Evolutionary conservation across 2,797 vertebrate genomes (phyloP), one percentile per base, ranked within the genome.

Genomic region (Acropternis orthonyx): DNA sequence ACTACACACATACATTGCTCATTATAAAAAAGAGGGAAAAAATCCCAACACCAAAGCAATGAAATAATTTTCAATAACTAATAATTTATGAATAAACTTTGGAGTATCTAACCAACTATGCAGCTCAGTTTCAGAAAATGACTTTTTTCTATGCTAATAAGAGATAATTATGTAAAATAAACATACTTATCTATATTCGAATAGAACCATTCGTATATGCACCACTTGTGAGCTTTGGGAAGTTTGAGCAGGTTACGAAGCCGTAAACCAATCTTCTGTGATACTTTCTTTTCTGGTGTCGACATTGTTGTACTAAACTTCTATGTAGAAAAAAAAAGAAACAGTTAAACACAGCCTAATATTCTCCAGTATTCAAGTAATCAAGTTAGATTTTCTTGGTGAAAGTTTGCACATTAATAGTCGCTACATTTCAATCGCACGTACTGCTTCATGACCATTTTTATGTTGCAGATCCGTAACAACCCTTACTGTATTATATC

Each of bases 191-290:
- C 99, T 91, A 99, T 99, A 95, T 99, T 99, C 76, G 99, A 99
- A 97, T 99, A 99, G 98, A 99, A 99, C 99, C 99, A 99, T 96
- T 99, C 99, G 7, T 99, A 99, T 97, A 99, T 99, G 97, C 99
- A 99, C 99, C 99, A 99, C 97, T 99, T 99, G 97, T 99, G 99
- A 73, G 99, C 99, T 98, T 99, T 99, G 85, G 99, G 99, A 75
- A 99, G 98, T 92, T 99, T 99, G 30, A 99, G 98, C 39, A 99
- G 98, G 95, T 99, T 99, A 95, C 99, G 98, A 96, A 99, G 98
- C 87, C 99, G 98, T 89, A 99, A 98, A n/a, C 99, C 99, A 92
- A 99, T 99, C 98, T 99, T 99, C 97, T 99, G 99, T 39, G 99
- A 99, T 9, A 98, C 98, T 83, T 99, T 99, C 98, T 99, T 99